Evolutionary conservation across 2,113 vertebrate genomes (phyloP).

Genomic region (Climacteris rufus): DNA sequence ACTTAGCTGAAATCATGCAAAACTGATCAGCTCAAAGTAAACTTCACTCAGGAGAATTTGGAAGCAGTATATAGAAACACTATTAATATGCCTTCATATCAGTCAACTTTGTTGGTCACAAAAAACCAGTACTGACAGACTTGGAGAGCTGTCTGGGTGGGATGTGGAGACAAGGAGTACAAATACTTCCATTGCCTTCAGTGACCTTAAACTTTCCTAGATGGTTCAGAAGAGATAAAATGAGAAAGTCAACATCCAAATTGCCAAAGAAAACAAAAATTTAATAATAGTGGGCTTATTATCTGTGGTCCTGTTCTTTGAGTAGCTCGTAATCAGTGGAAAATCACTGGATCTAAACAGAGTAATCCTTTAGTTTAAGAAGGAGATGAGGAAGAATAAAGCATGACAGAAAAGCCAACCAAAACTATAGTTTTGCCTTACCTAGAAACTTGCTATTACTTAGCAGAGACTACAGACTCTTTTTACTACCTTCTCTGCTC

Average conservation of each 20-base stretch:
- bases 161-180: neutral
- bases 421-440: neutral
- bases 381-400: neutral
- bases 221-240: neutral
- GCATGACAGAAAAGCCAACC: neutral
- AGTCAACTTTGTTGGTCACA: neutral
- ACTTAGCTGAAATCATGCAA: neutral
- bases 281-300: neutral
- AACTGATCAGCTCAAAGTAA: neutral
- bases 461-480: neutral
- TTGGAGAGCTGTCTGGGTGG: neutral
- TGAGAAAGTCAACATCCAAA: neutral
- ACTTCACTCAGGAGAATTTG: neutral
- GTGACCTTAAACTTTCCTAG: neutral
- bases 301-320: neutral
- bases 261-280: neutral
- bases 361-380: neutral
- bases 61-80: neutral
- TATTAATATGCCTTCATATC: neutral
- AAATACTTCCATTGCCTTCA: neutral
- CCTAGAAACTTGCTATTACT: neutral
- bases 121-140: neutral
- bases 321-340: neutral
- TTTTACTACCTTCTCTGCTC: neutral
- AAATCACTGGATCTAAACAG: neutral